Evolutionary conservation across 2,888 invertebrate genomes (phyloP).

Genomic region (Oligia latruncula): DNA sequence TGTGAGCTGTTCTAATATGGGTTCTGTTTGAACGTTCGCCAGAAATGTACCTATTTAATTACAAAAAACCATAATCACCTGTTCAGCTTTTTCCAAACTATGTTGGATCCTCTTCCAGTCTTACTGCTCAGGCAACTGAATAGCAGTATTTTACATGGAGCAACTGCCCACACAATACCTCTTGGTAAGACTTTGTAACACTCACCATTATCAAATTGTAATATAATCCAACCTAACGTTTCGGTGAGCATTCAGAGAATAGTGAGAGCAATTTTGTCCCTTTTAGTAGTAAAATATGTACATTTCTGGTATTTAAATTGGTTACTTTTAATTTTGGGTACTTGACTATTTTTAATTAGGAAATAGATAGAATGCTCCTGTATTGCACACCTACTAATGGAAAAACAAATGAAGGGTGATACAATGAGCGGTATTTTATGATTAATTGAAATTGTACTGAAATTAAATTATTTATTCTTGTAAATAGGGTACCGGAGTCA

Average conservation of each 20-base stretch:
- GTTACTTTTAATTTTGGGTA: slow-evolving; percentile 37
- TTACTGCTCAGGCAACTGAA: neutral
- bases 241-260: neutral
- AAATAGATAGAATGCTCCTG: neutral
- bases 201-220: neutral
- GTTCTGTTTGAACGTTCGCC: neutral
- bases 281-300: neutral
- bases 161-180: neutral
- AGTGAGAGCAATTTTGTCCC: neutral
- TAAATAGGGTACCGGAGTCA: neutral
- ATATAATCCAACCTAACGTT: neutral
- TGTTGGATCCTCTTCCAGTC: neutral
- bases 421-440: neutral
- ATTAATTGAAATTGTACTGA: neutral
- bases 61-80: neutral
- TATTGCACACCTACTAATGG: neutral
- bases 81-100: neutral
- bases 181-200: neutral
- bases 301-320: slow-evolving; percentile 1
- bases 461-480: neutral
- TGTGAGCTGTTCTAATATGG: slow-evolving; percentile 7
- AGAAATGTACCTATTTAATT: slow-evolving; percentile 21
- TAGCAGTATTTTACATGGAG: neutral
- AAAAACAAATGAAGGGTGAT: neutral
- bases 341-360: slow-evolving; percentile 48